Evolutionary conservation across 2,888 invertebrate species (phyloP), one percentile per base, ranked within the genome.

Genomic region (Caenorhabditis sp.): DNA sequence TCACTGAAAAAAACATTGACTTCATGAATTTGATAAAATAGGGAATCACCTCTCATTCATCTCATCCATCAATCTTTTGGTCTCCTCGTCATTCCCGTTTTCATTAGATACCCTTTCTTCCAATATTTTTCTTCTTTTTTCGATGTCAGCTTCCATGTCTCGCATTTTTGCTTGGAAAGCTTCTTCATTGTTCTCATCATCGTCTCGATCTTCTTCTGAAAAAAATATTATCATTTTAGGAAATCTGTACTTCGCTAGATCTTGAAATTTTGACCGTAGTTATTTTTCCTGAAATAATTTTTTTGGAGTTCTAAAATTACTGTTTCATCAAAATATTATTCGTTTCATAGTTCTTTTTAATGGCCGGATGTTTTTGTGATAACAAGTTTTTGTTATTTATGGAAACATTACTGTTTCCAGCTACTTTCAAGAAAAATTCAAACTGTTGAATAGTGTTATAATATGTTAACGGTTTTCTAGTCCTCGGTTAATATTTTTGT

Each of bases 101-200:
- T 60, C 63, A n/a, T 64, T 65, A 3, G 60, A 31, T 10, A 31
- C 69, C 12, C 92, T 92, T 82, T 92, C 90, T n/a, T 87, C 90
- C 88, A 91, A 89, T 72, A 90, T 89, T 74, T 90, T 90, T 62
- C 68, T 60, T 25, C 72, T 68, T 50, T 59, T 69, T 53, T 76
- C 89, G 59, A 91, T 90, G 81, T 89, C 88, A 1, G 87, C 85
- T 81, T 90, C 89, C 69, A 90, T 89, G 76, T 89, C 89, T 7
- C 85, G 85, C 88, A 90, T 89, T 78, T 89, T 89, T 75, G 90
- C 89, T 49, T 84, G 78, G 74, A 73, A 84, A 17, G 66, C 77
- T 4, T 77, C 78, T 50, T 78, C 82, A 38, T 78, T 73, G 31
- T 73, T 71, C n/a, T 67, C 81, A 59, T 78, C 74, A 52, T 70